phyloP scores from a whole-genome alignment of 1,140 invertebrate genomes.

The Dreissena rostriformis region DNA sequence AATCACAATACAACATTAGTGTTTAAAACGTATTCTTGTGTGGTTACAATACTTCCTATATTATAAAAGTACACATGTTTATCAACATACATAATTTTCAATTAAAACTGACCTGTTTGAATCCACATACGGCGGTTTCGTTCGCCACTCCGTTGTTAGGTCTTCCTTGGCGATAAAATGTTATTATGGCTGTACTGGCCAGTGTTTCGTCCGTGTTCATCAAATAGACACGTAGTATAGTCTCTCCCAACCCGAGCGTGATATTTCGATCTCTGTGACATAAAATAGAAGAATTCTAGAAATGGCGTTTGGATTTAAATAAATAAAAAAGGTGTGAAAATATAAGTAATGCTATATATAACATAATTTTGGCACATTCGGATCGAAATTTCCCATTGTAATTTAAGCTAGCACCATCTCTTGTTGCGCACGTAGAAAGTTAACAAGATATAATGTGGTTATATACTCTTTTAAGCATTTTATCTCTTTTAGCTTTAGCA shows the following conservation, averaged over 20 bases:
- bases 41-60: background rate
- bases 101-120: constrained; percentile 72
- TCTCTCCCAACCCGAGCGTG: constrained; percentile 80
- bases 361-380: too few relatives aligned
- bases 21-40: background rate
- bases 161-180: constrained; percentile 41
- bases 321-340: background rate
- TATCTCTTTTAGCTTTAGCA: too few relatives aligned
- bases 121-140: constrained; percentile 72
- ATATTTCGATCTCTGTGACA: constrained; percentile 78
- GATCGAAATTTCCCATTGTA: background rate
- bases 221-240: constrained; percentile 76
- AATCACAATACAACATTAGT: background rate
- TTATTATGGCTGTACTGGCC: constrained; percentile 69
- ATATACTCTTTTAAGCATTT: background rate
- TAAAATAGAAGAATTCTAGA: background rate
- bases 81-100: constrained; percentile 51
- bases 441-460: background rate
- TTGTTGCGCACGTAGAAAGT: background rate
- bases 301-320: background rate
- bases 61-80: background rate
- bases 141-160: constrained; percentile 24
- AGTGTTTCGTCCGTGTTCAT: constrained; percentile 78
- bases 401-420: background rate
- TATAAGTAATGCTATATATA: too few relatives aligned